A percentile compares a stretch with the other conserved stretches of the same genome.
These are phyloP conservation scores for Numenius arquata DNA, from an alignment of 2,113 vertebrate genomes.

Conservation along the genomic window DNA sequence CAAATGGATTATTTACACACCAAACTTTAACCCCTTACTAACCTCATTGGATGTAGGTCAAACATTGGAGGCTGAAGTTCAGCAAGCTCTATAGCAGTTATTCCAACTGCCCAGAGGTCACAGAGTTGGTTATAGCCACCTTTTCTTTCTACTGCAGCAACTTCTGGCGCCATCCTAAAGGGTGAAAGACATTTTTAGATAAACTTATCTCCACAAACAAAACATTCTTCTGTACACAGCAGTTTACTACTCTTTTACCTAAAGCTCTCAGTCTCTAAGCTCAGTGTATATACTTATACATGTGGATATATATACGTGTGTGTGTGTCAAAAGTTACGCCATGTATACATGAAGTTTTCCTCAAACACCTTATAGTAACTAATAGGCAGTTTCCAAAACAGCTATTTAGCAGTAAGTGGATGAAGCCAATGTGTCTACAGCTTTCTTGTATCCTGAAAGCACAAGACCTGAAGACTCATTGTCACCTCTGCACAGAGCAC, in stretches of 20 bases:
- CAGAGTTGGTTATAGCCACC: conserved; percentile 98
- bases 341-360: neutral
- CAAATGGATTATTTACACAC: neutral
- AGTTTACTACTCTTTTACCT: neutral
- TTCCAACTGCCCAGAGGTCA: conserved; percentile 98
- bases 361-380: neutral
- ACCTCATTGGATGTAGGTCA: conserved; percentile 98
- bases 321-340: neutral
- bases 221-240: neutral
- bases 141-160: conserved; percentile 97
- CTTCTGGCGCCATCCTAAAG: conserved; percentile 97
- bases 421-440: neutral
- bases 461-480: neutral
- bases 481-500: neutral
- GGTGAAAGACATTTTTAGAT: neutral
- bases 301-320: accelerated
- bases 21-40: conserved; percentile 11
- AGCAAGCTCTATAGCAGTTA: conserved; percentile 96
- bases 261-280: neutral
- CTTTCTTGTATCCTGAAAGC: neutral
- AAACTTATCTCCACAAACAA: neutral
- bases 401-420: neutral
- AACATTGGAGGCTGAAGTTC: conserved; percentile 99
- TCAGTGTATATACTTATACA: neutral
- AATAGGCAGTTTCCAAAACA: neutral